These are phyloP conservation scores for Ammodytes marinus DNA, from an alignment of 2,113 vertebrate species.

Conservation along the genomic window DNA sequence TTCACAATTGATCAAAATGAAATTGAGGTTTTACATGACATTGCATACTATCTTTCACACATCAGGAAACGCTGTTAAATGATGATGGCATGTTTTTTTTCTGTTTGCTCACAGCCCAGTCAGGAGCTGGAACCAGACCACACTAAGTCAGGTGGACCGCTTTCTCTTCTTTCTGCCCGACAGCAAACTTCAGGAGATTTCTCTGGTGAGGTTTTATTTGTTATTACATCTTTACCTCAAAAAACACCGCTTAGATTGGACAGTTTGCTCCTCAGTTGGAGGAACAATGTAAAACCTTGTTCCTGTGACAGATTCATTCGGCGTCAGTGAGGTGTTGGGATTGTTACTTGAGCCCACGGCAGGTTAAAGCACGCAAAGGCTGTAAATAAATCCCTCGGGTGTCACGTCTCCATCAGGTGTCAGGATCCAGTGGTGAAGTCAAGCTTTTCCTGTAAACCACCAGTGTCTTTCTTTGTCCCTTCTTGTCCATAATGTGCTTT, in stretches of 20 bases:
- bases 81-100: neutral
- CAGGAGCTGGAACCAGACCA: constrained; percentile 78
- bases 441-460: constrained; percentile 29
- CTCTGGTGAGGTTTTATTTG: constrained; percentile 69
- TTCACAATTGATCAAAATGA: neutral
- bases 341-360: constrained; percentile 56
- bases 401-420: constrained; percentile 59
- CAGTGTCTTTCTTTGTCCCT: constrained; percentile 29
- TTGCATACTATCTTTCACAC: too few species aligned
- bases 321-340: constrained; percentile 36
- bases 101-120: constrained; percentile 66
- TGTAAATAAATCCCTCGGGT: constrained; percentile 66
- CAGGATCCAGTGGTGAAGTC: constrained; percentile 56
- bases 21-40: neutral
- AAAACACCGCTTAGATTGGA: neutral
- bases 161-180: constrained; percentile 84
- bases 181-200: constrained; percentile 73
- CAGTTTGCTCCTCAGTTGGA: neutral
- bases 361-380: constrained; percentile 19
- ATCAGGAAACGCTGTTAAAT: too few species aligned
- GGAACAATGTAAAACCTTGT: neutral
- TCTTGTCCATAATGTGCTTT: neutral
- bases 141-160: constrained; percentile 80
- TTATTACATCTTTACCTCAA: neutral
- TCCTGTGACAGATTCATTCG: constrained; percentile 25